These are phyloP conservation scores for Bugula neritina DNA, from an alignment of 2,888 invertebrate species.

Conservation along the genomic window DNA sequence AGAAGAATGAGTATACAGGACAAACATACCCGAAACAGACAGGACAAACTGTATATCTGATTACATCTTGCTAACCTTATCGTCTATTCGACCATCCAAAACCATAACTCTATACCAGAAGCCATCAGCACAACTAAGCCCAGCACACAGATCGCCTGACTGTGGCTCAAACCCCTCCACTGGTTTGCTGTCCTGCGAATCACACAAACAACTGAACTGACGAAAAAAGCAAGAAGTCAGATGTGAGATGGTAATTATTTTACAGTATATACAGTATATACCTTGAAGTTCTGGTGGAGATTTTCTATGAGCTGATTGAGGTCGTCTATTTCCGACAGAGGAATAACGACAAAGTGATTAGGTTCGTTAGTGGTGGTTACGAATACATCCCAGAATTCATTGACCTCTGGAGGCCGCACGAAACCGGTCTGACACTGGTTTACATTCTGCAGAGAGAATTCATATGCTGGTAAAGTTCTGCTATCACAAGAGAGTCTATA, in stretches of 20 bases:
- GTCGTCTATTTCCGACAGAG: background rate
- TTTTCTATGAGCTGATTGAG: background rate
- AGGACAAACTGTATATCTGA: no score
- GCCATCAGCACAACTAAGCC: background rate
- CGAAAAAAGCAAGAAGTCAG: no score
- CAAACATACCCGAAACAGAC: no score
- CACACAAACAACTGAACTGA: background rate
- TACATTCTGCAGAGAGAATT: no score
- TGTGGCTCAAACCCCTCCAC: background rate
- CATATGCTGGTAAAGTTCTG: no score
- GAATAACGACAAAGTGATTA: conserved; percentile 1
- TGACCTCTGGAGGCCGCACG: conserved; percentile 1
- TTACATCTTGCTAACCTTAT: background rate
- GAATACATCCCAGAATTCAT: conserved; percentile 15
- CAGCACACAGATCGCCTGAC: conserved; percentile 21
- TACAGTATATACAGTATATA: no score
- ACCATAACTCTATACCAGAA: conserved; percentile 24
- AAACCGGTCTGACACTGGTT: background rate
- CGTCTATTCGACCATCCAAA: background rate
- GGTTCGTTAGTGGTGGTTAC: conserved; percentile 23
- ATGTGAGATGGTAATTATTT: no score
- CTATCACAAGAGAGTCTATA: no score
- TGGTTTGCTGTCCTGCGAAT: background rate
- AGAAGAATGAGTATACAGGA: background rate
- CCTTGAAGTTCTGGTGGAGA: background rate